Evolutionary conservation across 1,140 invertebrate genomes (phyloP), one percentile per base, ranked within the genome.

Genomic region (Drosophila saltans): DNA sequence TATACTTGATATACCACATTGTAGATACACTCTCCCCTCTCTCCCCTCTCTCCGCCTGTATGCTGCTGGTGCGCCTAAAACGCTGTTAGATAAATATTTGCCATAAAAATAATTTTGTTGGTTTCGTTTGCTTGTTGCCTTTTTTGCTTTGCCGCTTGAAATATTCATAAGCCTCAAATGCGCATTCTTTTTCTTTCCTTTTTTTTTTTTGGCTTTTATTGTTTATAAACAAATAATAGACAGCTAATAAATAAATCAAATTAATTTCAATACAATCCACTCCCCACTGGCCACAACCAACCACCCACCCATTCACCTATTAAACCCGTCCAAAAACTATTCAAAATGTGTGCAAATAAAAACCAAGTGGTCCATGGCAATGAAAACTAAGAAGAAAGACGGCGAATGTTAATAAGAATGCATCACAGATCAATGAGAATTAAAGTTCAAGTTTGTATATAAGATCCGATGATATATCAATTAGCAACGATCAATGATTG

Each of bases 231-330:
- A 89, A 88, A 88, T 89, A 88, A 88, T 72, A 71, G 68, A 69
- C 73, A 88, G 83, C 83, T 80, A 88, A 88, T 88, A 88, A 88
- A 88, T 88, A 89, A 88, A 88, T 88, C 84, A 88, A 89, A 80
- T 86, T 86, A 75, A 85, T 78, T 75, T 78, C 59, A n/a, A 16
- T 48, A 40, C 30, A 30, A 30, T 30, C 28, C 28, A 2, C 28
- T 30, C 28, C 28, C 28, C 28, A 2, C 7, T 16, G 11, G 2
- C 43, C 43, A 7, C 43, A 16, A n/a, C 16, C 45, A 48, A 30
- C 28, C 57, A 21, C 45, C 5, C 45, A 24, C 45, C 9, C 45
- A 52, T 1, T 9, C 16, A 48, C 21, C 45, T 26, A 52, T 52
- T 26, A 52, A 36, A 24, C 45, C 45, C 45, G 26, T 52, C 45